Conservation (phyloP, 2,888 invertebrate species). For the Operophtera brumata region DNA sequence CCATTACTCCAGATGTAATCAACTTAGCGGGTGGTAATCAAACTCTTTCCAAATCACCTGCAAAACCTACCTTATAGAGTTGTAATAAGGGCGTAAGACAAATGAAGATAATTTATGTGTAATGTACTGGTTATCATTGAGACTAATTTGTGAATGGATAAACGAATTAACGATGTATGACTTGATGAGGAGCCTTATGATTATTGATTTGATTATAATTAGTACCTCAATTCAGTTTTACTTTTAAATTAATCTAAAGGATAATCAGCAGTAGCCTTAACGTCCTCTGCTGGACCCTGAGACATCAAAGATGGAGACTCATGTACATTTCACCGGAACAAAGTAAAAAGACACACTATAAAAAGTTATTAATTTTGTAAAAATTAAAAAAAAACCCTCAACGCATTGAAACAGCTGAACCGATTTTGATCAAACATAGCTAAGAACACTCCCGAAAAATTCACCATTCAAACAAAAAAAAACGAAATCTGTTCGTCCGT, state of each 20-base stretch:
- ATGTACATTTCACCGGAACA: no score
- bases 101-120: conserved; percentile 12
- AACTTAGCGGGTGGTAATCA: conserved; percentile 70
- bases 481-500: no score
- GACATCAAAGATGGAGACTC: no score
- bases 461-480: no score
- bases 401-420: no score
- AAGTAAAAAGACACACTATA: no score
- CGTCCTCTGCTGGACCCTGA: no score
- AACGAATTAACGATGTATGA: conserved; percentile 33
- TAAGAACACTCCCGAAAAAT: no score
- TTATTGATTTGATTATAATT: conserved; percentile 10
- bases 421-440: no score
- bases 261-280: no score
- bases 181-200: conserved; percentile 11
- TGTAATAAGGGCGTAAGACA: conserved; percentile 6
- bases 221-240: conserved; percentile 8
- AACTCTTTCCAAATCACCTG: conserved; percentile 46
- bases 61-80: conserved; percentile 42
- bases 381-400: no score
- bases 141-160: conserved; percentile 60
- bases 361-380: no score
- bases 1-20: conserved; percentile 55
- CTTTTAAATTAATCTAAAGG: not conserved
- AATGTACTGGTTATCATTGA: conserved; percentile 34